phyloP scores from a whole-genome alignment of 2,113 vertebrate species.

The Prionailurus viverrinus region DNA sequence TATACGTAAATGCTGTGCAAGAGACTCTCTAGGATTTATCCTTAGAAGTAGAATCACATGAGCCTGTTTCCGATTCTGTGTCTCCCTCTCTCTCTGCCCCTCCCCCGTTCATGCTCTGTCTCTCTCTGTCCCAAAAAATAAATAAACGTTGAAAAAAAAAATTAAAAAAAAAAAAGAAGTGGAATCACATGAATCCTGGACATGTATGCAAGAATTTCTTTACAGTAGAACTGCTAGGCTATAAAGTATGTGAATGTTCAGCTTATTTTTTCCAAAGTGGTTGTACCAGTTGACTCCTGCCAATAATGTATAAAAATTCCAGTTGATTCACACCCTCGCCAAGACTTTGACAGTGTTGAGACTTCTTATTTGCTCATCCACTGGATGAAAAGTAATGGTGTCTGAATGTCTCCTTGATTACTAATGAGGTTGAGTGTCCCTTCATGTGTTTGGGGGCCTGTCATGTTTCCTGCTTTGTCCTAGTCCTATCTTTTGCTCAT shows the following conservation, averaged over 20 bases:
- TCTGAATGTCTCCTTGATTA: background rate
- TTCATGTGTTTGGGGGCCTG: background rate
- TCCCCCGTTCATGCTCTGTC: no score
- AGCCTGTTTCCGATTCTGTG: background rate
- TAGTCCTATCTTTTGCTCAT: background rate
- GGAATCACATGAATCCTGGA: background rate
- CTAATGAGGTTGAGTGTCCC: background rate
- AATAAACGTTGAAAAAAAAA: no score
- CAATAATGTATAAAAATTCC: background rate
- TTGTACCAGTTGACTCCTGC: slow-evolving; percentile 9
- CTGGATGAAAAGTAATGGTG: background rate
- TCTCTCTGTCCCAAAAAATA: no score
- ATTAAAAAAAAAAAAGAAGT: background rate
- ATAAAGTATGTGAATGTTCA: background rate
- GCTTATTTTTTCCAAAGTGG: background rate
- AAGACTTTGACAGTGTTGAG: background rate
- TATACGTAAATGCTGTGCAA: background rate
- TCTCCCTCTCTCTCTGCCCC: no score
- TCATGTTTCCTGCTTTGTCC: background rate
- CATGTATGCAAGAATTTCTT: background rate
- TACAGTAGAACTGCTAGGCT: background rate
- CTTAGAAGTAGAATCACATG: background rate
- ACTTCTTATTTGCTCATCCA: slow-evolving; percentile 18
- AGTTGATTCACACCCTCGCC: background rate
- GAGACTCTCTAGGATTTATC: background rate